Base-by-base conservation (phyloP, 35 echinoderm and acorn worm species). In the Lytechinus variegatus region DNA sequence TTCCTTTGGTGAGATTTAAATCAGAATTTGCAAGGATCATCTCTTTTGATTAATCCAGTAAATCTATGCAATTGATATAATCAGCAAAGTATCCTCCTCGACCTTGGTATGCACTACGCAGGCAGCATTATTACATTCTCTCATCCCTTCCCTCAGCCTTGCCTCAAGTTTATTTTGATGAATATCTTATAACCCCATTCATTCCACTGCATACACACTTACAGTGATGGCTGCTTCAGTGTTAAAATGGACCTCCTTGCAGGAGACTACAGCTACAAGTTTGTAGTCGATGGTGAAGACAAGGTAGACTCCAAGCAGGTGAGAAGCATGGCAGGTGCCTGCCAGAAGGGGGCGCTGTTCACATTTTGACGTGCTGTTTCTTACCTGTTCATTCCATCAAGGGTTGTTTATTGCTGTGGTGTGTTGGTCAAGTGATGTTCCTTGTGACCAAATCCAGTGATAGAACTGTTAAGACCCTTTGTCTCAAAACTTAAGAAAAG, bases 201-300 rank as follows among this genome's bases (percentile, higher is more conserved):
- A 53, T 92, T 57, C 28, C 28, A 9, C 92, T 56, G 13, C 27
- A 11, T 91, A 87, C 56, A 90, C 92, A 54, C n/a, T n/a, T 95
- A 56, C 92, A 97, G 97, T 97, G 97, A 98, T 66, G 97, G 96
- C 94, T 58, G 95, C 89, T 98, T 98, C 91, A 89, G 33, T 94
- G 88, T 97, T 79, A 97, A 95, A 90, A 52, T 98, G 96, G 96
- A 98, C 86, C 94, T 98, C 28, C 92, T 87, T 56, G 97, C 96
- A 92, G 97, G 97, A 54, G 97, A 97, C 54, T 92, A 98, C 95
- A 91, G 60, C n/a, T 98, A 96, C 94, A 98, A 97, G 89, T 98
- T 96, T 95, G 86, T 97, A 54, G 97, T 98, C n/a, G 97, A 98
- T 87, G 97, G 97, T 87, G 97, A 98, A 86, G 79, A 96, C 66